Percentiles rank a stretch among this genome's conserved stretches.
Conservation (phyloP, 2,113 vertebrate species). For the Narcine bancroftii region DNA sequence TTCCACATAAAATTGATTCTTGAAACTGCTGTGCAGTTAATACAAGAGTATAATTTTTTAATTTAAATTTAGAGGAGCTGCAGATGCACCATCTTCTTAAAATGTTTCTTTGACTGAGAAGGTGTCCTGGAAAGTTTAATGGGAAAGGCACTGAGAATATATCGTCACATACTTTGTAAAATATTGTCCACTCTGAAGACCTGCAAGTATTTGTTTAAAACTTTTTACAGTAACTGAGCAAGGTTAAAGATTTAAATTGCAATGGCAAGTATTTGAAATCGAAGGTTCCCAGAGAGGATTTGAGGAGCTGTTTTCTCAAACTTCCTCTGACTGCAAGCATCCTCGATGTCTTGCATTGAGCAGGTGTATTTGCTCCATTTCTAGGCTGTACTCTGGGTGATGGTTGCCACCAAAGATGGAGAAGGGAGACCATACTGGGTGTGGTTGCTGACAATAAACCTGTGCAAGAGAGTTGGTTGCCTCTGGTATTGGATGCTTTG, state of each 20-base stretch:
- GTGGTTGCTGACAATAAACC: no score
- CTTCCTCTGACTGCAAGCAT: neutral
- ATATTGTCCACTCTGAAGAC: neutral
- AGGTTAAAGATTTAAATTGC: neutral
- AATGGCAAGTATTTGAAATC: neutral
- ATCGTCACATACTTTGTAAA: neutral
- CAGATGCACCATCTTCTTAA: neutral
- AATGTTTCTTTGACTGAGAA: neutral
- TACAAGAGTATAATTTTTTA: slow-evolving; percentile 9
- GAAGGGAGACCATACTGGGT: no score
- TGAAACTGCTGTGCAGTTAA: slow-evolving; percentile 35
- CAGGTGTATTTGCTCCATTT: neutral
- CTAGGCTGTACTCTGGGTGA: neutral
- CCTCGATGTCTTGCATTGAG: neutral
- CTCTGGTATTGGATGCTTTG: no score
- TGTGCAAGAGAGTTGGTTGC: no score
- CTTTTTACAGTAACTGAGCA: neutral
- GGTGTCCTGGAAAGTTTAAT: neutral
- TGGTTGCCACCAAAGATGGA: neutral
- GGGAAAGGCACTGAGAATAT: neutral
- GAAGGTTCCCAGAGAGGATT: neutral
- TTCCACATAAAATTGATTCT: slow-evolving; percentile 31
- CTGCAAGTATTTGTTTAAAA: neutral
- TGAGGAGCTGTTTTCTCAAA: neutral
- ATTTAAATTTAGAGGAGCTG: neutral